Base-by-base conservation (phyloP, 2,888 invertebrate species). In the Phengaris alcon region DNA sequence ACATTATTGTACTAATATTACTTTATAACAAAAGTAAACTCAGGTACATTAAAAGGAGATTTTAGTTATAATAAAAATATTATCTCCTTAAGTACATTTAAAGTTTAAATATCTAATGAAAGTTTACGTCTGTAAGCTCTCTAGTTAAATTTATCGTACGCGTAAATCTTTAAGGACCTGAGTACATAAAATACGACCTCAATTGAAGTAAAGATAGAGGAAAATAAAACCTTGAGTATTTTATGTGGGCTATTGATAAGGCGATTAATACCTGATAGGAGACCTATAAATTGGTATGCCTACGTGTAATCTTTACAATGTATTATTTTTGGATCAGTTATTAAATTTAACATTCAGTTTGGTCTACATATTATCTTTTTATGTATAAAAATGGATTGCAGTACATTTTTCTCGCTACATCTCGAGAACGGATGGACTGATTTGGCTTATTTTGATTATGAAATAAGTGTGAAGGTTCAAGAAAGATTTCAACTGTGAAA, bases 81-180 rank as follows among this genome's bases (percentile, higher is more conserved):
- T 52, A 72, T 72, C 72, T 54, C 35, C 54, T 22, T 54, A 72
- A 54, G 52, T 54, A 72, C 72, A 54, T 72, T 72, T 72, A 13
- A 72, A 72, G 72, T 72, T 72, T 54, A 72, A 72, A 72, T 54
- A 72, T 72, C 52, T 72, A 72, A 72, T 72, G 72, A 72, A 72
- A 72, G 54, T 72, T 72, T 54, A 72, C 35, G 54, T 72, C 51
- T 72, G 72, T 70, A 52, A 72, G 72, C 72, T 52, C 72, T 35
- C 54, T 52, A 54, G 72, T 52, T 13, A 54, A 54, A 54, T 72
- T 72, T 72, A 72, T 72, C 22, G 72, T 72, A 51, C 72, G 22
- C 72, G 72, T 72, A 72, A 72, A 72, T 72, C 72, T 72, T 52
- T 48, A 51, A 70, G 70, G 70, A 70, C 15, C 15, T 70, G 22